phyloP scores from a whole-genome alignment of 2,797 vertebrate genomes.

The Melanotaenia maccullochi region DNA sequence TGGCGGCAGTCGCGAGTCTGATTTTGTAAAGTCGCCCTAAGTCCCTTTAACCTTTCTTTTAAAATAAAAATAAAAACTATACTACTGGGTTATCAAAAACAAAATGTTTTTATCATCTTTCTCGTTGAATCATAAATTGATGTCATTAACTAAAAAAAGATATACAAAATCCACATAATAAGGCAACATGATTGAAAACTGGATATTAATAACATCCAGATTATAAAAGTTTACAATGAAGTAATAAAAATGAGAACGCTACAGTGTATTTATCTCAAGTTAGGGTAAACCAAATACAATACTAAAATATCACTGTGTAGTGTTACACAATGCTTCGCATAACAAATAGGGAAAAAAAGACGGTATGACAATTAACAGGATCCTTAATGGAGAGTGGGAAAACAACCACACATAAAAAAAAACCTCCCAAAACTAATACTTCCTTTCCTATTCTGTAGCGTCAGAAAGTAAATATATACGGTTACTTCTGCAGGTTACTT shows the following conservation, averaged over 20 bases:
- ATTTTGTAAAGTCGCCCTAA: no score
- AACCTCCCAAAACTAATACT: neutral
- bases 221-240: slow-evolving; percentile 31
- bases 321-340: slow-evolving; percentile 49
- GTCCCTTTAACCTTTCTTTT: neutral
- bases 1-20: no score
- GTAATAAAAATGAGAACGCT: slow-evolving; percentile 25
- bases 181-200: slow-evolving; percentile 33
- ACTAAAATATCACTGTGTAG: slow-evolving; percentile 43
- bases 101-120: neutral
- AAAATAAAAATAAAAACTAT: neutral
- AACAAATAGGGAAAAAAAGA: slow-evolving; percentile 16
- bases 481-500: slow-evolving; percentile 56
- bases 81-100: neutral
- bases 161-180: slow-evolving; percentile 23
- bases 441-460: slow-evolving; percentile 48
- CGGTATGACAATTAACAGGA: slow-evolving; percentile 15
- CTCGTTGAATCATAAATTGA: neutral
- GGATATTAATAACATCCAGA: slow-evolving; percentile 28
- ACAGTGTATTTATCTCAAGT: slow-evolving; percentile 37
- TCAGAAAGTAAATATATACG: slow-evolving; percentile 35
- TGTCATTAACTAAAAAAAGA: neutral
- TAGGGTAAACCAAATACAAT: slow-evolving; percentile 39
- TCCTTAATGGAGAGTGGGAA: slow-evolving; percentile 4
- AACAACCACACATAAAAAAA: no score